phyloP scores from a whole-genome alignment of 2,113 vertebrate species.

The Rynchops niger region DNA sequence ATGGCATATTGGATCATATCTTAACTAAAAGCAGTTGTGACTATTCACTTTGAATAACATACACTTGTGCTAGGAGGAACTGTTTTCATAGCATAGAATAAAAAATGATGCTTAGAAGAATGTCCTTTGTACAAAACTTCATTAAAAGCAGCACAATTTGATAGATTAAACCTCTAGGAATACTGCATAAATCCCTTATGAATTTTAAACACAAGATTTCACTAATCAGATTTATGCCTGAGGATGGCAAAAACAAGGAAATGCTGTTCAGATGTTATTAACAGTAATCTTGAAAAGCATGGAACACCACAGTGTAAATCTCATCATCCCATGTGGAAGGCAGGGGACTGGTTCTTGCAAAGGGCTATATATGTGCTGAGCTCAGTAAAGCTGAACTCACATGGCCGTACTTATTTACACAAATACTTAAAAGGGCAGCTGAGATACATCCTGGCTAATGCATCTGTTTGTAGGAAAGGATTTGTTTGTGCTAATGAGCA shows the following conservation, averaged over 20 bases:
- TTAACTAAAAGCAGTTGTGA: not conserved
- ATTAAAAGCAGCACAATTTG: not conserved
- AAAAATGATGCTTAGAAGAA: not conserved
- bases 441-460: not conserved
- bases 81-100: not conserved
- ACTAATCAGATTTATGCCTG: not conserved
- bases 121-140: fast-evolving
- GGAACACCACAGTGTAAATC: not conserved
- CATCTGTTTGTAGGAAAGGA: not conserved
- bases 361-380: not conserved
- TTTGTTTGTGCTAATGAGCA: not conserved
- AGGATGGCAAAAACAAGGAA: not conserved
- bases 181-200: not conserved
- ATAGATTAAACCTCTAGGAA: not conserved
- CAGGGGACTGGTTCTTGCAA: not conserved
- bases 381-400: not conserved
- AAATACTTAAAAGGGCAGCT: not conserved
- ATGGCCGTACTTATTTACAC: not conserved
- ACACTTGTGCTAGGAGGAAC: not conserved
- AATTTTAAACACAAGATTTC: not conserved
- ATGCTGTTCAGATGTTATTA: not conserved
- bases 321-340: not conserved
- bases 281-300: not conserved
- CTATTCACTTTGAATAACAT: not conserved
- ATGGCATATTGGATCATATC: not conserved